Evolutionary conservation across 2,797 vertebrate genomes (phyloP).

Genomic region (Crotalus adamanteus): DNA sequence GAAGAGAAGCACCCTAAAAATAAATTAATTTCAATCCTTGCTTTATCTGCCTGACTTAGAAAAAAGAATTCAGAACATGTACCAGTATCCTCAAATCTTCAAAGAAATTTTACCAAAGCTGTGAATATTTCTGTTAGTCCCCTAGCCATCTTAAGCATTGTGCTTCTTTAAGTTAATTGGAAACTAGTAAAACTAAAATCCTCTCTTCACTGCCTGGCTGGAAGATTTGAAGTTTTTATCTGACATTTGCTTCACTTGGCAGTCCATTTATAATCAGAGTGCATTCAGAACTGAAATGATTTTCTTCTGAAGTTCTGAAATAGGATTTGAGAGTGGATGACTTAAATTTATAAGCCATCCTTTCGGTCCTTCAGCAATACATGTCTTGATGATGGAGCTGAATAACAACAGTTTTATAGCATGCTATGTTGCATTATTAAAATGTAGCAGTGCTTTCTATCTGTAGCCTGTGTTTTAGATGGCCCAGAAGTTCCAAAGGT

Average conservation of each 20-base stretch:
- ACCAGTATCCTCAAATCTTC: background rate
- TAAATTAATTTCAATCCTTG: background rate
- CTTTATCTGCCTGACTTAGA: background rate
- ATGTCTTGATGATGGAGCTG: background rate
- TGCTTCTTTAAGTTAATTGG: background rate
- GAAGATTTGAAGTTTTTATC: constrained; percentile 15
- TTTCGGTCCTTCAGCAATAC: background rate
- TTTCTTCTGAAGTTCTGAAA: constrained; percentile 17
- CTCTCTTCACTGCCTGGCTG: background rate
- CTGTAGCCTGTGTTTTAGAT: background rate
- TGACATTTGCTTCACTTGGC: background rate
- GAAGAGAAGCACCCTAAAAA: background rate
- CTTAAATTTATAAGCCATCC: background rate
- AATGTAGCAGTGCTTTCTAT: background rate
- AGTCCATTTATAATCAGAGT: constrained; percentile 5
- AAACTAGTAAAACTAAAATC: constrained; percentile 18
- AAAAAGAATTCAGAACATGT: background rate
- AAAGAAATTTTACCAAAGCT: constrained; percentile 8
- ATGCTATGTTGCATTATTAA: background rate
- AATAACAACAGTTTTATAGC: background rate
- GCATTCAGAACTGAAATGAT: background rate
- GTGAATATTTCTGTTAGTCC: background rate
- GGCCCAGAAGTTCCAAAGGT: background rate
- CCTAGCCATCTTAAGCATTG: background rate
- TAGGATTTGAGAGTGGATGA: background rate